These are phyloP conservation scores for Tinea trinotella DNA, from an alignment of 2,888 invertebrate genomes.

Conservation along the genomic window DNA sequence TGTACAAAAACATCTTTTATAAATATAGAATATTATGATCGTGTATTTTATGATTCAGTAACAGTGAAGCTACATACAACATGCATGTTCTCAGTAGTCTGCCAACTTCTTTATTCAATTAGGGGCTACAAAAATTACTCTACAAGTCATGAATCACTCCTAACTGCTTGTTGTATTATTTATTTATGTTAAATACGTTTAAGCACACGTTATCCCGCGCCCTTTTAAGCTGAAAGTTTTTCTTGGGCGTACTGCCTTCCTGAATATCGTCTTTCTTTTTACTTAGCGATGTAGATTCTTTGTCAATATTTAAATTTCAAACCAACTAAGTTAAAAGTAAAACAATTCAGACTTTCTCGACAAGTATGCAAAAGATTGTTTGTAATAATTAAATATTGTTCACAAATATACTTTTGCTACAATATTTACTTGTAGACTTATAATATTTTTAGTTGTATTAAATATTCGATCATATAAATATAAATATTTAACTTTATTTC, in stretches of 20 bases:
- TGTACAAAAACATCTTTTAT: too few relatives aligned
- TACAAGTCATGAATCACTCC: conserved; percentile 45
- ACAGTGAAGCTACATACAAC: not conserved
- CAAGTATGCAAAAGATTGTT: not conserved
- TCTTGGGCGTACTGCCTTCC: not conserved
- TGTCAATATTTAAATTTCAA: not conserved
- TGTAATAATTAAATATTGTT: not conserved
- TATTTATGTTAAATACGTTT: conserved; percentile 56
- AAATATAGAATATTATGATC: not conserved
- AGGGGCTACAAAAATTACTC: conserved; percentile 46
- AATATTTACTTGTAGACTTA: not conserved
- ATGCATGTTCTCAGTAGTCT: conserved; percentile 13
- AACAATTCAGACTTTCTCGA: too few relatives aligned
- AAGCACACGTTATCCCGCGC: conserved; percentile 29
- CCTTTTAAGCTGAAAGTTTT: conserved; percentile 20
- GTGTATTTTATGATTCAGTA: not conserved
- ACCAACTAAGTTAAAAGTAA: not conserved
- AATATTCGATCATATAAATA: too few relatives aligned
- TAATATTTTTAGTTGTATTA: too few relatives aligned
- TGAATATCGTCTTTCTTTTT: conserved; percentile 5
- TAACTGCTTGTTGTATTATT: conserved; percentile 50
- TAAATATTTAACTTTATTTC: not conserved
- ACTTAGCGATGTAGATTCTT: conserved; percentile 1
- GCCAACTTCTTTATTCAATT: conserved; percentile 51
- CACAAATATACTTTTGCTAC: not conserved